Percentiles rank a stretch among this genome's conserved stretches.
Conservation (phyloP, 2,888 invertebrate species). For the Clitarchus hookeri region DNA sequence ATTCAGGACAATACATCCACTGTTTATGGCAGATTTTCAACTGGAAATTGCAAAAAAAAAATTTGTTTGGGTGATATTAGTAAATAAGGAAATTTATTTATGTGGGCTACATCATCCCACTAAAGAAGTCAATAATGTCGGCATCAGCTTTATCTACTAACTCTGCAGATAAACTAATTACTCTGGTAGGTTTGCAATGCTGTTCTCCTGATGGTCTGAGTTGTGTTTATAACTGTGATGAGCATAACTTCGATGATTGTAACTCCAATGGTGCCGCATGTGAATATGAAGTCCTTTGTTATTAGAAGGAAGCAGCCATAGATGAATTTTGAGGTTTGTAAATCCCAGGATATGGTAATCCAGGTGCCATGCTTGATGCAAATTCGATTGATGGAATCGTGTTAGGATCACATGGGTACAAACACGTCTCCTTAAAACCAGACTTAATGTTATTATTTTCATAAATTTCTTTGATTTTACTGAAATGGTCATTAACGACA, state of each 20-base stretch:
- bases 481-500: not conserved
- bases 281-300: not conserved
- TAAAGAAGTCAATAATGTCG: no score
- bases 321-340: constrained; percentile 26
- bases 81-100: not conserved
- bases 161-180: not conserved
- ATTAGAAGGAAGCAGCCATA: not conserved
- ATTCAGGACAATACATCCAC: not conserved
- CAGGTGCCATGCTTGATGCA: not conserved
- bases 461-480: not conserved
- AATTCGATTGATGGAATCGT: not conserved
- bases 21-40: not conserved
- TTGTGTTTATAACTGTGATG: no score
- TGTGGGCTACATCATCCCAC: not conserved
- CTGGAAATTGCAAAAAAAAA: not conserved
- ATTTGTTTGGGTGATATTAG: not conserved
- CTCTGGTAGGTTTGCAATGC: not conserved
- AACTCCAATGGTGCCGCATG: not conserved
- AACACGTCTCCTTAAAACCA: not conserved
- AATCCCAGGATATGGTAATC: no score
- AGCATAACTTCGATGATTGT: not conserved
- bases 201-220: not conserved
- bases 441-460: constrained; percentile 18
- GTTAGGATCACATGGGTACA: not conserved
- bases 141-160: no score